A percentile compares a stretch with the other conserved stretches of the same genome.
Conservation (phyloP, 30 jellyfish, hydroid and myxozoan species). For the Turritopsis dohrnii region DNA sequence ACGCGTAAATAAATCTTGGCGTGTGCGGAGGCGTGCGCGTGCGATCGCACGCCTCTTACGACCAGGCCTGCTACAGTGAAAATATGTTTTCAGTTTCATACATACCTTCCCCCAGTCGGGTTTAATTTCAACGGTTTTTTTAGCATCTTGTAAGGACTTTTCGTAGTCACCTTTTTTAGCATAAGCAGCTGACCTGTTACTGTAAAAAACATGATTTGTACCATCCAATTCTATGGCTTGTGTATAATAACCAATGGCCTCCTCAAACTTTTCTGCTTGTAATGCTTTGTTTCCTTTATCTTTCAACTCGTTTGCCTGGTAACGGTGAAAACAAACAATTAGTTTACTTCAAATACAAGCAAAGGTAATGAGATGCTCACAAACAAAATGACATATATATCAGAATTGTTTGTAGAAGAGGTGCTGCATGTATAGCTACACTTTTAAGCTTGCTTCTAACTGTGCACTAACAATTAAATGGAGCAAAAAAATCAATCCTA, state of each 20-base stretch:
- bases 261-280: constrained; percentile 64
- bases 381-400: no score
- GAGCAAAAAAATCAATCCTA: no score
- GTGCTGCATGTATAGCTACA: no score
- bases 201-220: constrained; percentile 81
- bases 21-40: no score
- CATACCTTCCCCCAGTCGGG: constrained; percentile 99
- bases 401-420: no score
- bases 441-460: no score
- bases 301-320: constrained; percentile 71
- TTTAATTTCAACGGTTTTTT: constrained; percentile 85
- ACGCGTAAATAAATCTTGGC: no score
- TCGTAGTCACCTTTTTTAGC: constrained; percentile 83
- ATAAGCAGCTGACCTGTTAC: constrained; percentile 99
- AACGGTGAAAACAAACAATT: neutral
- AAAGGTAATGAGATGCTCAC: no score
- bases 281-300: constrained; percentile 74
- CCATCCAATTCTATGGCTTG: constrained; percentile 94
- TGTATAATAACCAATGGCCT: constrained; percentile 76
- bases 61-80: no score
- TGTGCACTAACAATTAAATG: no score
- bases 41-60: no score
- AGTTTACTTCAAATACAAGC: no score
- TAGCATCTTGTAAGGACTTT: constrained; percentile 91
- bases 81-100: neutral